phyloP scores from a whole-genome alignment of 2,888 invertebrate species.

The Caenorhabditis sulstoni region DNA sequence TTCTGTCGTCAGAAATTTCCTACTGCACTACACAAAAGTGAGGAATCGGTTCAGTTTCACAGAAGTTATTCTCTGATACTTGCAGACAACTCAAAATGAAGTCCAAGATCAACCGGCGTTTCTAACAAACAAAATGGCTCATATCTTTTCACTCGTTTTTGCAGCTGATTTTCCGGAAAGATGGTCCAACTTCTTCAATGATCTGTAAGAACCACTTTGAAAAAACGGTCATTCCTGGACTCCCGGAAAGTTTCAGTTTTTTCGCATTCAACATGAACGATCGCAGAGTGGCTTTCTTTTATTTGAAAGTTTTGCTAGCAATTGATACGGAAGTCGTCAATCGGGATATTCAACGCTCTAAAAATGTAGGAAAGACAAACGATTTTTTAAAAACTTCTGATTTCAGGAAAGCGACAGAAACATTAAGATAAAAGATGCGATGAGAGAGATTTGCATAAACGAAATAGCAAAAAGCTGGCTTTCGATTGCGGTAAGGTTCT shows the following conservation, averaged over 20 bases:
- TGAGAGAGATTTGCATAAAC: conserved; percentile 83
- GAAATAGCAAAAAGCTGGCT: conserved; percentile 84
- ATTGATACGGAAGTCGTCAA: conserved; percentile 84
- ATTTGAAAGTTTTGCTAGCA: conserved; percentile 83
- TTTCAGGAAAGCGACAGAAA: conserved; percentile 82
- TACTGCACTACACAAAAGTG: conserved; percentile 68
- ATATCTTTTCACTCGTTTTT: conserved; percentile 83
- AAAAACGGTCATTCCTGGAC: neutral
- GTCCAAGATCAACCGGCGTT: conserved; percentile 79
- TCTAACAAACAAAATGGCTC: conserved; percentile 84
- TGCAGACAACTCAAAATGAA: conserved; percentile 12
- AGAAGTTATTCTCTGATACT: neutral
- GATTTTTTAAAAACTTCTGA: neutral
- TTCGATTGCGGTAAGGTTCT: conserved; percentile 82
- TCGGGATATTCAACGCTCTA: conserved; percentile 81
- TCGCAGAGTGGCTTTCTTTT: conserved; percentile 82
- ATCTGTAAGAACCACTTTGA: conserved; percentile 71
- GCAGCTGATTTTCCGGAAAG: conserved; percentile 83
- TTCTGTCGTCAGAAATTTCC: conserved; percentile 62
- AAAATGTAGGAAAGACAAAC: conserved; percentile 74
- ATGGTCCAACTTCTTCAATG: conserved; percentile 84
- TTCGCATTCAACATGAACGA: conserved; percentile 48
- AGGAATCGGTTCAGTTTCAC: too few relatives aligned
- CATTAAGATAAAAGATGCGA: conserved; percentile 83
- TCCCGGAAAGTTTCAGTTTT: conserved; percentile 52